Conservation (phyloP, 2,888 invertebrate genomes). For the Phorcus lineatus region DNA sequence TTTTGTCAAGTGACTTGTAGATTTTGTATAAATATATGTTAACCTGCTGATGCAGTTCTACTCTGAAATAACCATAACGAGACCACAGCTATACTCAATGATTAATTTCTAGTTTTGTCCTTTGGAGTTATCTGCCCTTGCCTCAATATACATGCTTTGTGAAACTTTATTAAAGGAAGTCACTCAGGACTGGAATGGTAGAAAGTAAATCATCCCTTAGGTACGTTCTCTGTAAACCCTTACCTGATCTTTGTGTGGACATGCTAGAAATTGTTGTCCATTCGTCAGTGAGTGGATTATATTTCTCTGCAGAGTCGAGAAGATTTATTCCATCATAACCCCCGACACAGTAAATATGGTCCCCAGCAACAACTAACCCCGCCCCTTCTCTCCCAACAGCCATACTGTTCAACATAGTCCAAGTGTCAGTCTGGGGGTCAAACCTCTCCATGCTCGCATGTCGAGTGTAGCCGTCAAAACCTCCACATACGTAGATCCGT, state of each 20-base stretch:
- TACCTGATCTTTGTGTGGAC: conserved; percentile 72
- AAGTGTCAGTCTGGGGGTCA: conserved; percentile 69
- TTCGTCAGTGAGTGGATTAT: conserved; percentile 63
- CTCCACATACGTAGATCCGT: conserved; percentile 74
- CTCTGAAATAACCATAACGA: too few relatives aligned
- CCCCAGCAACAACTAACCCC: conserved; percentile 72
- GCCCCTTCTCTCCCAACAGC: conserved; percentile 72
- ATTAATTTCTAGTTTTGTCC: too few relatives aligned
- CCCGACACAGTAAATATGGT: conserved; percentile 73
- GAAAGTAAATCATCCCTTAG: too few relatives aligned
- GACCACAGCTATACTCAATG: too few relatives aligned
- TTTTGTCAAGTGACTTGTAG: too few relatives aligned
- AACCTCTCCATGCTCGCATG: conserved; percentile 74
- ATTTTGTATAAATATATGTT: too few relatives aligned
- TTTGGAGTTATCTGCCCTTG: too few relatives aligned
- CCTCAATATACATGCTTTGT: too few relatives aligned
- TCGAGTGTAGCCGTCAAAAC: conserved; percentile 73
- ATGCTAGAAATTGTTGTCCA: conserved; percentile 72
- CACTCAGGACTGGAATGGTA: too few relatives aligned
- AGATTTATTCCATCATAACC: conserved; percentile 74
- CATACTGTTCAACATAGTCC: conserved; percentile 69
- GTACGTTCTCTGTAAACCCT: not conserved
- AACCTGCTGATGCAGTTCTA: too few relatives aligned
- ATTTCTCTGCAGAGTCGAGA: conserved; percentile 71
- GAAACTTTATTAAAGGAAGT: too few relatives aligned